These are phyloP conservation scores for Mormyrus proboscirostris DNA, from an alignment of 2,797 vertebrate species.

Conservation along the genomic window DNA sequence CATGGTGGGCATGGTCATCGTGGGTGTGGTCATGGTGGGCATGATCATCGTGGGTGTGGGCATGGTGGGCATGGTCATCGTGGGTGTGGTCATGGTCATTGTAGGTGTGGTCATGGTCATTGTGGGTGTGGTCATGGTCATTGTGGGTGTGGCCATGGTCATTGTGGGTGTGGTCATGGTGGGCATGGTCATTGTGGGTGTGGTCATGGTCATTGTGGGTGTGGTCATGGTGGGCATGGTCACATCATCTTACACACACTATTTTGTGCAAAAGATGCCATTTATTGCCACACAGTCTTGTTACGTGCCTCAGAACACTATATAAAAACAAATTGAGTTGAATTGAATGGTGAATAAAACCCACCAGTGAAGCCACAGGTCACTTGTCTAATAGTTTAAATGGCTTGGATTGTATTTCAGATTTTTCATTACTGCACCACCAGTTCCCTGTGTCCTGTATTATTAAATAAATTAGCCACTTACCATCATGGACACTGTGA, in stretches of 20 bases:
- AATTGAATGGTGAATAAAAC: neutral
- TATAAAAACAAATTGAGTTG: neutral
- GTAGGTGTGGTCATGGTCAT: no score
- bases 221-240: no score
- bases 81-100: no score
- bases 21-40: no score
- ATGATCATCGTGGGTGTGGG: no score
- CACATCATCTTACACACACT: neutral
- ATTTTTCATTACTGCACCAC: neutral
- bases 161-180: no score
- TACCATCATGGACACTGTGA: neutral
- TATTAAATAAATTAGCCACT: neutral
- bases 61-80: no score
- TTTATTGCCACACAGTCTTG: neutral
- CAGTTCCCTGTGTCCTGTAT: neutral
- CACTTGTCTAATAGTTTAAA: neutral
- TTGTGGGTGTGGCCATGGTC: no score
- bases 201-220: no score
- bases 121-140: no score
- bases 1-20: no score
- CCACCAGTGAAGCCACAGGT: neutral
- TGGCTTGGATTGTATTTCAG: neutral
- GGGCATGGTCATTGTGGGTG: no score
- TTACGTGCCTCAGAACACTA: neutral
- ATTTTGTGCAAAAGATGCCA: neutral